These are phyloP conservation scores for Drosophila kokeensis DNA, from an alignment of 2,888 invertebrate species.

Conservation along the genomic window DNA sequence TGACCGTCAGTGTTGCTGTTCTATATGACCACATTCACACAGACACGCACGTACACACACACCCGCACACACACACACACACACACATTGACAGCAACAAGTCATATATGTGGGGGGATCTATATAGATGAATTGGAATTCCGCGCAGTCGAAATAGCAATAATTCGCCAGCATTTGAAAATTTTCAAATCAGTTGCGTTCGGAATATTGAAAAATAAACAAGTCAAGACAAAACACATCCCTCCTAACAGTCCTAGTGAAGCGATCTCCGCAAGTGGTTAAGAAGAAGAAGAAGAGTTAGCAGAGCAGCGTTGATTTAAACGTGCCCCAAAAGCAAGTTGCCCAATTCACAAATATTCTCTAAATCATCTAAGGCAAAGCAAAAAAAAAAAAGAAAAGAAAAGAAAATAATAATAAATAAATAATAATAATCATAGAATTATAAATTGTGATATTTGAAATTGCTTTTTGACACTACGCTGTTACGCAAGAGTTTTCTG, in stretches of 20 bases:
- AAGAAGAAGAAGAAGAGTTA: conserved; percentile 53
- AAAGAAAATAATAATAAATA: conserved; percentile 14
- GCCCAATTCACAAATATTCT: conserved; percentile 28
- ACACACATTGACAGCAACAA: conserved; percentile 25
- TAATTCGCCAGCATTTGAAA: conserved; percentile 82
- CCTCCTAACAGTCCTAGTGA: conserved; percentile 73
- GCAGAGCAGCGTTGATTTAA: conserved; percentile 66
- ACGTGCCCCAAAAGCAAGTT: conserved; percentile 79
- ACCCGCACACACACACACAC: not conserved
- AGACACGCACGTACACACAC: conserved; percentile 4
- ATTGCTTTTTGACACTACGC: conserved; percentile 27
- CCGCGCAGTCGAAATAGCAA: conserved; percentile 79
- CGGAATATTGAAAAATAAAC: conserved; percentile 86
- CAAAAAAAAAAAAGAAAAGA: conserved; percentile 25
- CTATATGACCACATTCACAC: conserved; percentile 50
- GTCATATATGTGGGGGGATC: conserved; percentile 40
- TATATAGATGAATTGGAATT: conserved; percentile 78
- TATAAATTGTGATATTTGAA: conserved; percentile 35
- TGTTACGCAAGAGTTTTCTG: conserved; percentile 63
- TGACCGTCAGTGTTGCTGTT: conserved; percentile 70
- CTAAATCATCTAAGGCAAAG: conserved; percentile 19
- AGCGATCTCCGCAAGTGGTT: conserved; percentile 80
- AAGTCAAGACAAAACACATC: conserved; percentile 71
- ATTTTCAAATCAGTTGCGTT: conserved; percentile 85
- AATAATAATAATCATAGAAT: conserved; percentile 20